These are phyloP conservation scores for Diaprepes abbreviatus DNA, from an alignment of 2,888 invertebrate genomes.

Conservation along the genomic window DNA sequence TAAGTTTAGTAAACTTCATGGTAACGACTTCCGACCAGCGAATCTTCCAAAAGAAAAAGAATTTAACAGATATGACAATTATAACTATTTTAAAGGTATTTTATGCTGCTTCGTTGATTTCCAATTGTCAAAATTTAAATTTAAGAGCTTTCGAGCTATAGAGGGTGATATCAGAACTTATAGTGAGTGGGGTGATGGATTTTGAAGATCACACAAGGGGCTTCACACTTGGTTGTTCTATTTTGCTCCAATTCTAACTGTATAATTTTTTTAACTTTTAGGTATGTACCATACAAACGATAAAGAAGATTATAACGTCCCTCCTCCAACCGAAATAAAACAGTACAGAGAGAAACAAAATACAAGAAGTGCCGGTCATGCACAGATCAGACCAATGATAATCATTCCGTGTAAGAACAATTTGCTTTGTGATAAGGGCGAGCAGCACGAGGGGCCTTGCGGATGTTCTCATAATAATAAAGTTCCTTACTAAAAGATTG, in stretches of 20 bases:
- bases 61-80: no score
- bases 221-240: no score
- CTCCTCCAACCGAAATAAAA: neutral
- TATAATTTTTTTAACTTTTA: no score
- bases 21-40: conserved; percentile 19
- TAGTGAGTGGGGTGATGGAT: no score
- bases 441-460: conserved; percentile 33
- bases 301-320: neutral
- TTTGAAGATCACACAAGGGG: no score
- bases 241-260: no score
- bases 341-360: neutral
- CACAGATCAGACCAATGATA: neutral
- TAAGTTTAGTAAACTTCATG: conserved; percentile 17
- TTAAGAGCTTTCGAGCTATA: no score
- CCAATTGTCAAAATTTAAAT: no score
- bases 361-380: neutral
- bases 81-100: no score
- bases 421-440: conserved; percentile 44
- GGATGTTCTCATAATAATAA: conserved; percentile 42
- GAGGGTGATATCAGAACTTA: no score
- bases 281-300: no score
- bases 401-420: conserved; percentile 40
- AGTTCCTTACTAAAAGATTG: conserved; percentile 21
- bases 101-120: no score
- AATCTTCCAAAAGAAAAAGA: neutral